Evolutionary conservation across 1,140 invertebrate species (phyloP).

Genomic region (Listronotus bonariensis): DNA sequence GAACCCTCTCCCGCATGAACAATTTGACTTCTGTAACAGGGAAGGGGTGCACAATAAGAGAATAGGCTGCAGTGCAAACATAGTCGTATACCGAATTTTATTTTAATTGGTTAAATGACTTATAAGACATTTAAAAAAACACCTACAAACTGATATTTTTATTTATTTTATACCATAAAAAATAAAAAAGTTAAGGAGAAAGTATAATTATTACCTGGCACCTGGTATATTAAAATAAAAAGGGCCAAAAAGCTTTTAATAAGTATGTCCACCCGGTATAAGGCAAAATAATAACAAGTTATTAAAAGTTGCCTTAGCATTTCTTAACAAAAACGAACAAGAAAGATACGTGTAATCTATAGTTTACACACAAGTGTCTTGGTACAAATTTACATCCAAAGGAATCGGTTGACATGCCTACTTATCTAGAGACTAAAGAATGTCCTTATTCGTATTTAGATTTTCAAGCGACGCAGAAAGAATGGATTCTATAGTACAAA

Average conservation of each 20-base stretch:
- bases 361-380: conserved; percentile 48
- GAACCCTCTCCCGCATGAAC: no score
- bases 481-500: conserved; percentile 50
- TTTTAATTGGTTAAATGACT: no score
- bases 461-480: conserved; percentile 50
- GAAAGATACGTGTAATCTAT: conserved; percentile 30
- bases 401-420: conserved; percentile 52
- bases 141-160: no score
- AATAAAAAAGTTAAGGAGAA: no score
- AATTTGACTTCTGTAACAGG: no score
- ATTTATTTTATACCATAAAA: no score
- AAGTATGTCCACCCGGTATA: conserved; percentile 24
- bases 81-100: no score
- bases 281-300: conserved; percentile 24
- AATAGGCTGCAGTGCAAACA: no score
- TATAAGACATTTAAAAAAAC: no score
- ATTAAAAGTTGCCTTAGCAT: conserved; percentile 20
- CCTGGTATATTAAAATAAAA: no score
- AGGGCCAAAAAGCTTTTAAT: not conserved
- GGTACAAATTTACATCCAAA: conserved; percentile 54
- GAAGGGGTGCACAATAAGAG: no score
- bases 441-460: conserved; percentile 55
- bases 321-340: conserved; percentile 19
- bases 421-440: conserved; percentile 53
- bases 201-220: no score